Conservation (phyloP, 2,888 invertebrate species). For the Parnassius smintheus region DNA sequence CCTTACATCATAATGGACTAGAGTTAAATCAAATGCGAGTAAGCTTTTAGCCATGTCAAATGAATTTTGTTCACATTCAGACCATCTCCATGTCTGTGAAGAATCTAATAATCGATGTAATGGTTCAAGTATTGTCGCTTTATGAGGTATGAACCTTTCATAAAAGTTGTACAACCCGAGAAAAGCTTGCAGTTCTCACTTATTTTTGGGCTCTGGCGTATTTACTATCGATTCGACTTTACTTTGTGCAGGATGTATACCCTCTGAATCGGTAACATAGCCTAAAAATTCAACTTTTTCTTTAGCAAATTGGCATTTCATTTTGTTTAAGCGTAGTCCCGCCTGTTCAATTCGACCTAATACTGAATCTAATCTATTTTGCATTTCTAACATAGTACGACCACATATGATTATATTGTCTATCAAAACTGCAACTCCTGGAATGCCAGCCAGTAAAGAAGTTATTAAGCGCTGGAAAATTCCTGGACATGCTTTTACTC, state of each 20-base stretch:
- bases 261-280: conserved; percentile 31
- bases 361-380: conserved; percentile 17
- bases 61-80: conserved; percentile 25
- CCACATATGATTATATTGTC: conserved; percentile 34
- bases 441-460: conserved; percentile 29
- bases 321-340: conserved; percentile 31
- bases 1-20: conserved; percentile 30
- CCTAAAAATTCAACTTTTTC: conserved; percentile 29
- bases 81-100: conserved; percentile 29
- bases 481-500: conserved; percentile 14
- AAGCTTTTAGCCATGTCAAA: conserved; percentile 27
- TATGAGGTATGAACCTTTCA: conserved; percentile 24
- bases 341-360: conserved; percentile 26
- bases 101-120: conserved; percentile 30
- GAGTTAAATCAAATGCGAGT: conserved; percentile 4
- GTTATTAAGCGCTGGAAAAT: conserved; percentile 36
- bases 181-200: conserved; percentile 27
- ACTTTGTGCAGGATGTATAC: conserved; percentile 30
- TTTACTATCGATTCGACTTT: conserved; percentile 32
- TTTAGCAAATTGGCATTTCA: conserved; percentile 21
- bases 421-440: conserved; percentile 33
- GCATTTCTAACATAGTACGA: conserved; percentile 24
- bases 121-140: conserved; percentile 30
- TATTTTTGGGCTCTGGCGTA: conserved; percentile 6
- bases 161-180: conserved; percentile 22